Evolutionary conservation across 2,113 vertebrate genomes (phyloP).

Genomic region (Ellobius talpinus): DNA sequence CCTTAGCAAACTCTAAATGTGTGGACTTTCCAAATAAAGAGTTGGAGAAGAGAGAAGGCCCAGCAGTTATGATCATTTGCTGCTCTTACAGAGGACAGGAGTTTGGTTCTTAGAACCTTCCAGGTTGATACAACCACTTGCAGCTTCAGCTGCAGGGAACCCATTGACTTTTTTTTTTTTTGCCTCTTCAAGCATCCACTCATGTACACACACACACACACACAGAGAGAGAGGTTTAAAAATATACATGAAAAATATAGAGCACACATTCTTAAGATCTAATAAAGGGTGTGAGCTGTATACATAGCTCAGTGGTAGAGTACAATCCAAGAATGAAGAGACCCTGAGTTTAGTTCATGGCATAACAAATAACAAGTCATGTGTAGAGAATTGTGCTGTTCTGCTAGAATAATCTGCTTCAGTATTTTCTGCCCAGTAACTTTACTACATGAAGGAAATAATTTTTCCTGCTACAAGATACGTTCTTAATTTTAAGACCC

Average conservation of each 20-base stretch:
- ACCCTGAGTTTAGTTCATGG: background rate
- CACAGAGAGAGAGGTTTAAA: background rate
- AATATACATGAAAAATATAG: background rate
- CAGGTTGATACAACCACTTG: background rate
- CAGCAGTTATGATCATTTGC: background rate
- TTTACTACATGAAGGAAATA: background rate
- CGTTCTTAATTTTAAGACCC: conserved; percentile 21
- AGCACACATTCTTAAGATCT: background rate
- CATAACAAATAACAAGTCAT: background rate
- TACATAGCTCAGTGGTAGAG: background rate
- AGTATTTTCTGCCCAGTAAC: conserved; percentile 6
- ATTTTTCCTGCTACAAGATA: background rate
- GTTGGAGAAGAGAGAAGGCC: background rate
- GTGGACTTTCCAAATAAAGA: background rate
- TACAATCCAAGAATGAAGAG: background rate
- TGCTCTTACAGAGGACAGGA: background rate
- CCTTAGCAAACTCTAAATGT: background rate
- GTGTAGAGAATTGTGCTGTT: background rate
- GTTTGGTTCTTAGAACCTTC: background rate
- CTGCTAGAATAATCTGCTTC: background rate
- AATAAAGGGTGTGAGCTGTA: background rate
- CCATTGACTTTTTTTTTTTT: background rate
- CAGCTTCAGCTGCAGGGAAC: background rate
- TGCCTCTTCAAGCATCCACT: too few species aligned
- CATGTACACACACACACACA: background rate